These are phyloP conservation scores for Rousettus madagascariensis DNA, from an alignment of 2,797 vertebrate species.

Conservation along the genomic window DNA sequence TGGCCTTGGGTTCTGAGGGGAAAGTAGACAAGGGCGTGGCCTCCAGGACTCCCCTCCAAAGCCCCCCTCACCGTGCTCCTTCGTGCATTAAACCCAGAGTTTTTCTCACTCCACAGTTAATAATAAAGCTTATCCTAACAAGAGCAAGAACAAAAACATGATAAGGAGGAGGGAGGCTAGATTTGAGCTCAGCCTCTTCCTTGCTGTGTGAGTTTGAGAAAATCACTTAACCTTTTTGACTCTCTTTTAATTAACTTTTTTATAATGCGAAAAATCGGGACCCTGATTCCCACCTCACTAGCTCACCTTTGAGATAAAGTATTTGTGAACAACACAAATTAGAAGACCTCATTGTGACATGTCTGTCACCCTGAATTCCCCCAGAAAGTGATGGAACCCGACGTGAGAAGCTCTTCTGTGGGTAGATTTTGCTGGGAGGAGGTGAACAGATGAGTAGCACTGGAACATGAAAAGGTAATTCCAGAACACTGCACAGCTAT, in stretches of 20 bases:
- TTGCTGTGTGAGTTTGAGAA: not conserved
- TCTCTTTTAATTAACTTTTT: not conserved
- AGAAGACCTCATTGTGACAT: not conserved
- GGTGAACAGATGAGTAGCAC: not conserved
- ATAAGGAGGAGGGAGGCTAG: no score
- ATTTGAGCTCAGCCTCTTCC: not conserved
- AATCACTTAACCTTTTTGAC: not conserved
- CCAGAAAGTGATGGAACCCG: not conserved
- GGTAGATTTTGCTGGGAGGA: not conserved
- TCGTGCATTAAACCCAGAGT: not conserved
- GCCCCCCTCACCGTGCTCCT: no score
- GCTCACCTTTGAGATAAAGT: not conserved
- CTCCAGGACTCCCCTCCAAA: not conserved
- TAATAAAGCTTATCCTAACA: not conserved
- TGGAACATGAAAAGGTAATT: not conserved
- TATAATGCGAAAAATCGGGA: not conserved
- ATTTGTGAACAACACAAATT: not conserved
- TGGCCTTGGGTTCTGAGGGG: not conserved
- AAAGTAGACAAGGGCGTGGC: rapidly evolving
- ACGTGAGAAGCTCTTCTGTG: not conserved
- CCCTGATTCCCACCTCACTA: not conserved
- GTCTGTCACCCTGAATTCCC: not conserved
- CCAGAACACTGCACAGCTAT: not conserved
- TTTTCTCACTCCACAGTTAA: not conserved
- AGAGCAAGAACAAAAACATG: not conserved